Evolutionary conservation across 2,113 vertebrate genomes (phyloP).

Genomic region (Halichoerus grypus): DNA sequence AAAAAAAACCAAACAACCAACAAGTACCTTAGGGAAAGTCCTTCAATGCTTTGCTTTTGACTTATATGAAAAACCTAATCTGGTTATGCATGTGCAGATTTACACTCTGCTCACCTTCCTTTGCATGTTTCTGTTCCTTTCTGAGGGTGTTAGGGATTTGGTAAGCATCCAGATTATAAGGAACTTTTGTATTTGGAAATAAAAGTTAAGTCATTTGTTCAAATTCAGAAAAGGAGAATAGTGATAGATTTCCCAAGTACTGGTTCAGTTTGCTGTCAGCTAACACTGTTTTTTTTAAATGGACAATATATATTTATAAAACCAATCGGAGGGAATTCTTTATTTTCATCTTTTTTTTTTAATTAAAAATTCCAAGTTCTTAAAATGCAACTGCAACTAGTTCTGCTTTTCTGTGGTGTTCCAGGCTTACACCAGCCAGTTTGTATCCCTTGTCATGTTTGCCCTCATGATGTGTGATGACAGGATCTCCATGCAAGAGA

Average conservation of each 20-base stretch:
- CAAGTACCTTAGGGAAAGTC: neutral
- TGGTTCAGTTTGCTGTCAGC: neutral
- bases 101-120: neutral
- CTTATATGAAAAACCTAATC: neutral
- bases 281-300: neutral
- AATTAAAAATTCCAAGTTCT: slow-evolving; percentile 51
- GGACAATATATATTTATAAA: neutral
- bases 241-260: neutral
- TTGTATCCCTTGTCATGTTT: slow-evolving; percentile 98
- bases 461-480: slow-evolving; percentile 98
- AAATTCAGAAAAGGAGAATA: neutral
- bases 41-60: neutral
- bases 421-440: slow-evolving; percentile 99
- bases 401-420: neutral
- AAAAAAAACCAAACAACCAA: neutral
- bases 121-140: neutral
- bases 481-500: slow-evolving; percentile 97
- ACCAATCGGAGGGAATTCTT: neutral
- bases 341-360: neutral
- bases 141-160: neutral
- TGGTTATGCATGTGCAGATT: neutral
- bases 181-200: neutral
- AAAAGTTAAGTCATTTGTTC: neutral
- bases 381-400: accelerated
- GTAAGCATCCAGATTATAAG: neutral